Conservation (phyloP, 2,113 vertebrate species). For the Apistogramma diplotaenia region DNA sequence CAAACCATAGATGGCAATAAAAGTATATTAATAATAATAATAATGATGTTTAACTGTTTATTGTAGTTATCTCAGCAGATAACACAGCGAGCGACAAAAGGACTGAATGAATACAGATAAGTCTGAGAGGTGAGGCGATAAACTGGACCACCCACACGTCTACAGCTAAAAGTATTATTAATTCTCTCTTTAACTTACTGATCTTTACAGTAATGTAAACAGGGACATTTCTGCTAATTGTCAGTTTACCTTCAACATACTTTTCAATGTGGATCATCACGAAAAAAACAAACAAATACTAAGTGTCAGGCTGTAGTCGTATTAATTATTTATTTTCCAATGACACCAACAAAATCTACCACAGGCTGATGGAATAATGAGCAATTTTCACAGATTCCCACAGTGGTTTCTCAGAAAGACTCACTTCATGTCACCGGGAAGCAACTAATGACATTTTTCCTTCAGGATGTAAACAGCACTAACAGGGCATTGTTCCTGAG, state of each 20-base stretch:
- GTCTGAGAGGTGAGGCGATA: constrained; percentile 31
- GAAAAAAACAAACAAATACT: too few relatives aligned
- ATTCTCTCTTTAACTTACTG: neutral
- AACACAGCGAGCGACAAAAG: constrained; percentile 12
- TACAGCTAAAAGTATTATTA: neutral
- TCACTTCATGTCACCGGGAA: constrained; percentile 3
- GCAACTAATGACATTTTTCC: constrained; percentile 17
- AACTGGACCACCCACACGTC: constrained; percentile 12
- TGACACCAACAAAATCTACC: neutral
- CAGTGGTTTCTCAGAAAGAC: constrained; percentile 23
- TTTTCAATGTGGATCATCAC: neutral
- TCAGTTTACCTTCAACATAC: neutral
- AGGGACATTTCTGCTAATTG: neutral
- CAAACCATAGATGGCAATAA: neutral
- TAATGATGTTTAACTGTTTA: constrained; percentile 19
- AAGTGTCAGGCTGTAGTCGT: neutral
- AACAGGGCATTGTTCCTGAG: constrained; percentile 41
- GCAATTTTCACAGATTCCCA: constrained; percentile 10
- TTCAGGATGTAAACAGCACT: constrained; percentile 54
- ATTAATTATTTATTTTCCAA: neutral
- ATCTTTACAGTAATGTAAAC: neutral
- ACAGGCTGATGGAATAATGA: neutral
- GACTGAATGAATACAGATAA: constrained; percentile 23
- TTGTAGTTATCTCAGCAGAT: constrained; percentile 53
- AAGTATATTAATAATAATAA: neutral